A percentile compares a stretch with the other conserved stretches of the same genome.
Conservation (phyloP, 2,797 vertebrate species). For the Clarias laeviceps region DNA sequence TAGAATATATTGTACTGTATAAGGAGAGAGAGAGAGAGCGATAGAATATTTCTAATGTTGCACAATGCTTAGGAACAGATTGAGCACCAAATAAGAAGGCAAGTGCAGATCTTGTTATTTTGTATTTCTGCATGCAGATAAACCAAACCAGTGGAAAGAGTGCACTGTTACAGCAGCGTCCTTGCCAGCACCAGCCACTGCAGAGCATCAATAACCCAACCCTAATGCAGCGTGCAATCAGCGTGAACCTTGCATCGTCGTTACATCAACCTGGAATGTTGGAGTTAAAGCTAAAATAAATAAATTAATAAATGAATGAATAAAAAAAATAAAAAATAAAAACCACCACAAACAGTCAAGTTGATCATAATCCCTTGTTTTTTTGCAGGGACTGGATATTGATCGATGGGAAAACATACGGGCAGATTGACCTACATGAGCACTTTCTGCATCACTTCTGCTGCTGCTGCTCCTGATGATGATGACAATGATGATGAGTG, state of each 20-base stretch:
- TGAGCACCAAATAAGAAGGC: not conserved
- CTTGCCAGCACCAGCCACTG: constrained; percentile 39
- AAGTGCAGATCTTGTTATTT: not conserved
- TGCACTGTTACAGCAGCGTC: constrained; percentile 34
- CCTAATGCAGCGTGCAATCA: constrained; percentile 34
- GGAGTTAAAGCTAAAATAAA: not conserved
- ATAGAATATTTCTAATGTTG: not conserved
- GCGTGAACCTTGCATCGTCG: constrained; percentile 2
- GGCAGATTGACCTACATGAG: constrained; percentile 7
- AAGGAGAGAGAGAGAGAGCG: no score
- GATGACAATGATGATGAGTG: not conserved
- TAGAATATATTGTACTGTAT: no score
- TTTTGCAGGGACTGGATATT: not conserved
- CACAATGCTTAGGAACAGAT: not conserved
- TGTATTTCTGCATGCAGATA: constrained; percentile 18
- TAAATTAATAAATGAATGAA: no score
- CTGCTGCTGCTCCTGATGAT: no score
- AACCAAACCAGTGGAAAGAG: constrained; percentile 36
- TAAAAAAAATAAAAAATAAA: no score
- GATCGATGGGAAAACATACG: not conserved
- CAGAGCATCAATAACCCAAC: constrained; percentile 34
- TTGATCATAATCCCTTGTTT: no score
- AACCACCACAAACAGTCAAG: no score
- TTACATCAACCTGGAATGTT: constrained; percentile 11
- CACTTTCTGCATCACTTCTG: not conserved